Base-by-base conservation (phyloP, 1,140 invertebrate species). In the Periplaneta americana region DNA sequence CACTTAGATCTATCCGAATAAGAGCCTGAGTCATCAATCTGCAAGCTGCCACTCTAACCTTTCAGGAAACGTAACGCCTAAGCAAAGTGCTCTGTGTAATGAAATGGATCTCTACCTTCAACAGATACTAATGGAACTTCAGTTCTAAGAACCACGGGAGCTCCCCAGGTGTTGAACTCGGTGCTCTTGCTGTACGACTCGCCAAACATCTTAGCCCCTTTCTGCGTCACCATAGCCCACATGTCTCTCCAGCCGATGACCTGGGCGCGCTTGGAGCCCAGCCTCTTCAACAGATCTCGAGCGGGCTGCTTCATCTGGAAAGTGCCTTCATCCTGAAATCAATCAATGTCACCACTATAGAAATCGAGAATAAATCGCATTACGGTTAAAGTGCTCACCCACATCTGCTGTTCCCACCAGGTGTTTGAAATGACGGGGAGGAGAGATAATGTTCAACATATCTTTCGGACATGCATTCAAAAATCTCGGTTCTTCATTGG, bases 171-270 rank as follows among this genome's bases (percentile, higher is more conserved):
- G 82, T 89, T 89, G 82, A 92, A 90, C 79, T 90, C 89, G 6
- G 88, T 87, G 83, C 90, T 91, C 85, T 91, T 92, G 79, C 88
- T 90, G 82, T 90, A 90, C 8, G 87, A 86, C 85, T 93, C 92
- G 13, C 88, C 91, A 82, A 89, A 88, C 74, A 90, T 87, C 81
- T 87, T 88, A 82, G 88, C 85, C 79, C 89, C 90, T 85, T 93
- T 93, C 37, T 89, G 86, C 1, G 88, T 88, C 13, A 93, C 90
- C 88, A 93, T 91, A 6, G 91, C 91, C 93, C 93, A 93, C 90
- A 91, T 93, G 85, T 93, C 92, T 83, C 93, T 85, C 91, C 92
- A 93, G 31, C 88, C 89, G 17, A 93, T 85, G 28, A 87, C 84
- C 74, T 88, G 85, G 13, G 89, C 88, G 75, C 88, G 87, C 13